phyloP scores from a whole-genome alignment of 2,797 vertebrate species.

The Bryconaethiops microstoma region DNA sequence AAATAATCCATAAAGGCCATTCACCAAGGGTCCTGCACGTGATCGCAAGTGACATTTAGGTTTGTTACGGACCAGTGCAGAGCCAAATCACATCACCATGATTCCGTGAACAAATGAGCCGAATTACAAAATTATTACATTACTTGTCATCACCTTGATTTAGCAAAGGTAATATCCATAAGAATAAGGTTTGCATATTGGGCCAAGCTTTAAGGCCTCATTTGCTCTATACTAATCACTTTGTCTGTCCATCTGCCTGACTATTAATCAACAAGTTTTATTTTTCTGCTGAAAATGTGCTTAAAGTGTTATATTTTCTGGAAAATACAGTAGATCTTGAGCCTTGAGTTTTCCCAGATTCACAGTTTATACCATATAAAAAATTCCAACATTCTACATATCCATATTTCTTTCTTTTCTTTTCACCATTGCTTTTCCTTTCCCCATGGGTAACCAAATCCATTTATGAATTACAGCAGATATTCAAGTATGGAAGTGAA shows the following conservation, averaged over 20 bases:
- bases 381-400: too few relatives aligned
- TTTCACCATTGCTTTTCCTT: too few relatives aligned
- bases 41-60: slow-evolving; percentile 74
- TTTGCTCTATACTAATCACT: not conserved
- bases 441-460: too few relatives aligned
- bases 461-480: too few relatives aligned
- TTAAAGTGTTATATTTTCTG: too few relatives aligned
- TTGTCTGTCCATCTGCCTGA: not conserved
- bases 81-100: slow-evolving; percentile 34
- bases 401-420: too few relatives aligned
- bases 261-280: not conserved
- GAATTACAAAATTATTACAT: slow-evolving; percentile 9
- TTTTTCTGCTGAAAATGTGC: not conserved
- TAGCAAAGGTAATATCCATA: slow-evolving; percentile 19
- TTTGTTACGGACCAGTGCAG: slow-evolving; percentile 46
- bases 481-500: too few relatives aligned
- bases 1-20: slow-evolving; percentile 69
- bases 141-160: slow-evolving; percentile 29
- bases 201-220: not conserved
- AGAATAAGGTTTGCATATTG: slow-evolving; percentile 3
- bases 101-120: slow-evolving; percentile 15
- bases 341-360: too few relatives aligned
- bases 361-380: too few relatives aligned
- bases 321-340: too few relatives aligned
- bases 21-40: slow-evolving; percentile 57